A percentile compares a stretch with the other conserved stretches of the same genome.
phyloP scores from a whole-genome alignment of 2,888 invertebrate species.

The Catocala sponsa region DNA sequence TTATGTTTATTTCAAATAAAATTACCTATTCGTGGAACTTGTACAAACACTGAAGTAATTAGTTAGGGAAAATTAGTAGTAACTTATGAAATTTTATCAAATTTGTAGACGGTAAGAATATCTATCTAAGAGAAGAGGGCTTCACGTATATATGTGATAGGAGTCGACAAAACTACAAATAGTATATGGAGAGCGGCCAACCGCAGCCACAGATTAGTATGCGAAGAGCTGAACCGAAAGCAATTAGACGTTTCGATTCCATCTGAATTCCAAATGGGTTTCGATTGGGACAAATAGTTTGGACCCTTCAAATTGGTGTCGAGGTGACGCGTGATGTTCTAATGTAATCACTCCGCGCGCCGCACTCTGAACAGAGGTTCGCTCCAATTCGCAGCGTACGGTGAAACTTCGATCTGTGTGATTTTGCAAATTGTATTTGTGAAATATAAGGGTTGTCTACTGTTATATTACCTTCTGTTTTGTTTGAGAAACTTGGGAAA shows the following conservation, averaged over 20 bases:
- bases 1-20: conserved; percentile 34
- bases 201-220: conserved; percentile 62
- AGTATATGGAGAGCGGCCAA: conserved; percentile 27
- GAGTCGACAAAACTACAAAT: conserved; percentile 29
- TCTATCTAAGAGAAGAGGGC: not conserved
- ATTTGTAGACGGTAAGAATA: not conserved
- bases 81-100: not conserved
- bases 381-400: conserved; percentile 43
- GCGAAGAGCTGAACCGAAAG: conserved; percentile 67
- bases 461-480: conserved; percentile 4
- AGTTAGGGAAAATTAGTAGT: not conserved
- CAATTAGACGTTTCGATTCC: conserved; percentile 77
- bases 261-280: conserved; percentile 73
- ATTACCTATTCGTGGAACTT: not conserved
- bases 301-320: conserved; percentile 57
- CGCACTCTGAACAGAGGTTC: conserved; percentile 20
- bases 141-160: conserved; percentile 8
- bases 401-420: conserved; percentile 46
- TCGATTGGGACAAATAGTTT: conserved; percentile 58
- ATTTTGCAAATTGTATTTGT: conserved; percentile 44
- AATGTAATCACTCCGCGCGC: conserved; percentile 51
- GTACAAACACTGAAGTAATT: not conserved
- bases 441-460: conserved; percentile 25
- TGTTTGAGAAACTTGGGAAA: not conserved
- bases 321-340: conserved; percentile 59